phyloP scores from a whole-genome alignment of 2,888 invertebrate species.

The Epinotia bilunana region DNA sequence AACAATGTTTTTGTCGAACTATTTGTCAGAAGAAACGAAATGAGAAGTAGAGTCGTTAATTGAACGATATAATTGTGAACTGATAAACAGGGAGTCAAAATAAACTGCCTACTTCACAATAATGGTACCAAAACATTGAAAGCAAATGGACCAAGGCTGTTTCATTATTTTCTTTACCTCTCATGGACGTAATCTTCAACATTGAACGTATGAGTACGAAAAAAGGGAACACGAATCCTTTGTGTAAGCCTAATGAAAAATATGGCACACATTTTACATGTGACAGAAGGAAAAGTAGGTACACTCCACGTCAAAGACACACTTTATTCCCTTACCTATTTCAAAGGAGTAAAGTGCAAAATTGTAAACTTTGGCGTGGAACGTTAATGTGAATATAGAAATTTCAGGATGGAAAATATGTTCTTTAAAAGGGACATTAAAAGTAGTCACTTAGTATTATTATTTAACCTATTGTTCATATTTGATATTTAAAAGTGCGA shows the following conservation, averaged over 20 bases:
- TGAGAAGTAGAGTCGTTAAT: no score
- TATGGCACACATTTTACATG: conserved; percentile 8
- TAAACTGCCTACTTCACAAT: not conserved
- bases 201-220: not conserved
- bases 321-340: no score
- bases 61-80: no score
- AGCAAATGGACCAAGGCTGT: not conserved
- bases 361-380: not conserved
- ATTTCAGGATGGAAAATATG: not conserved
- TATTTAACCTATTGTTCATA: conserved; percentile 42
- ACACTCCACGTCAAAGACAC: not conserved
- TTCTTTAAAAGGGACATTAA: conserved; percentile 8
- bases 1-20: no score
- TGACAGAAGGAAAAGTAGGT: not conserved
- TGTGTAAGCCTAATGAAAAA: conserved; percentile 5
- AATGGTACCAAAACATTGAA: not conserved
- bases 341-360: not conserved
- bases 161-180: not conserved
- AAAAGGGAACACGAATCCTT: conserved; percentile 2
- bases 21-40: no score
- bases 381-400: not conserved
- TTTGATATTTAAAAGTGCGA: conserved; percentile 54
- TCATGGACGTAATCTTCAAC: not conserved
- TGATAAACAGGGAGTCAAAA: not conserved
- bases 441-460: conserved; percentile 39